Evolutionary conservation across 2,888 invertebrate genomes (phyloP).

Genomic region (Lacanobia oleracea): DNA sequence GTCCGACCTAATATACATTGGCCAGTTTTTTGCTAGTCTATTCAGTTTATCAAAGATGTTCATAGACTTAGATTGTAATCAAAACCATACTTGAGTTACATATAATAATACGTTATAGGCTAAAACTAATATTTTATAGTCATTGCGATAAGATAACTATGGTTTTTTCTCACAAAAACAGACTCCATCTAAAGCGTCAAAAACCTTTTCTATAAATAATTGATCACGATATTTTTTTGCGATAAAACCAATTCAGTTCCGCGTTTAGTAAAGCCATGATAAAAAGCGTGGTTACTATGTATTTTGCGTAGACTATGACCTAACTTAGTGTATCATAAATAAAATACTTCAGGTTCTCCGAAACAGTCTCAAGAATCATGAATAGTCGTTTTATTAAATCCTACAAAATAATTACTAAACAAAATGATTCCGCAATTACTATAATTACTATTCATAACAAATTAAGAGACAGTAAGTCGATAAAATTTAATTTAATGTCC

Average conservation of each 20-base stretch:
- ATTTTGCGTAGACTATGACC: conserved; percentile 45
- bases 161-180: conserved; percentile 58
- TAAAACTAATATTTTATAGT: conserved; percentile 61
- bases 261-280: conserved; percentile 66
- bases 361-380: conserved; percentile 9
- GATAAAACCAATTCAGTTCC: conserved; percentile 72
- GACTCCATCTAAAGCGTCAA: conserved; percentile 60
- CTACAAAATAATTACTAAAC: conserved; percentile 13
- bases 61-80: conserved; percentile 50
- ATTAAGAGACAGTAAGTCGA: background rate
- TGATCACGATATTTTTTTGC: conserved; percentile 79
- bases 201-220: conserved; percentile 74
- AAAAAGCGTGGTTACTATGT: conserved; percentile 58
- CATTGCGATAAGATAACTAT: conserved; percentile 55
- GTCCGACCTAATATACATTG: background rate
- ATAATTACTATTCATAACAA: conserved; percentile 5
- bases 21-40: conserved; percentile 37
- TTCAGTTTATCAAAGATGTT: conserved; percentile 41
- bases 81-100: conserved; percentile 42
- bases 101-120: conserved; percentile 55
- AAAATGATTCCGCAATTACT: background rate
- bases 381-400: conserved; percentile 2
- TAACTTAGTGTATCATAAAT: conserved; percentile 28
- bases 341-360: conserved; percentile 5
- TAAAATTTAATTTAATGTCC: conserved; percentile 8